Evolutionary conservation across 2,113 vertebrate genomes (phyloP), one percentile per base, ranked within the genome.

Genomic region (Odontophorus gujanensis): DNA sequence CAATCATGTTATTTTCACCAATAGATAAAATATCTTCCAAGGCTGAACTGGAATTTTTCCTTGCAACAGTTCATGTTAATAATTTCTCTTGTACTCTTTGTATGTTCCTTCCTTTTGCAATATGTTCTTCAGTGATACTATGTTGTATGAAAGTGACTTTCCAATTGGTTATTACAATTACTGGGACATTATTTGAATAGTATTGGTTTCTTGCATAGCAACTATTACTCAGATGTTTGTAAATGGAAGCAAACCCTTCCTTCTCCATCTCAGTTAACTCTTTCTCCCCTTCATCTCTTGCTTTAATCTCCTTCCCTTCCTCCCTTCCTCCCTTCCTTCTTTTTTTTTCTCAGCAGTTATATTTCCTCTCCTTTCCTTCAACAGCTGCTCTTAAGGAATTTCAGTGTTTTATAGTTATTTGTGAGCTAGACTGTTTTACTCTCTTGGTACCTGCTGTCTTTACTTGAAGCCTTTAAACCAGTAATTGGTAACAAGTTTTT

Each of bases 401-500:
- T 90, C 87, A 89, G 55, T 86, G 58, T 71, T 90, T 77, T 94
- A 45, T 47, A 86, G 78, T 93, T 96, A 94, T 93, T 94, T 86
- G 81, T 93, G 87, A 84, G 80, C 84, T 92, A 90, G 81, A 77
- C 68, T 85, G 25, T 92, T 93, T 93, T 85, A 96, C 84, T 92
- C 95, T 96, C 95, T 86, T 94, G 96, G 79, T 97, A 96, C 85
- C 95, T 90, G 90, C 91, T 97, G 94, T 96, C 96, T 95, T 94
- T 87, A 91, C 85, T 95, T 94, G 91, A 95, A 95, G 85, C 66
- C 66, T 96, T 93, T 96, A 96, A 95, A 96, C 79, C 65, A 93
- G 91, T 95, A 96, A 97, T 96, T 96, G 96, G 94, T 95, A 97
- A 95, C 93, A 96, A 95, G 95, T 95, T 92, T 96, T 82, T 94